A percentile compares a stretch with the other conserved stretches of the same genome.
Conservation (phyloP, 2,888 invertebrate species). For the Nematopogon swammerdamellus region DNA sequence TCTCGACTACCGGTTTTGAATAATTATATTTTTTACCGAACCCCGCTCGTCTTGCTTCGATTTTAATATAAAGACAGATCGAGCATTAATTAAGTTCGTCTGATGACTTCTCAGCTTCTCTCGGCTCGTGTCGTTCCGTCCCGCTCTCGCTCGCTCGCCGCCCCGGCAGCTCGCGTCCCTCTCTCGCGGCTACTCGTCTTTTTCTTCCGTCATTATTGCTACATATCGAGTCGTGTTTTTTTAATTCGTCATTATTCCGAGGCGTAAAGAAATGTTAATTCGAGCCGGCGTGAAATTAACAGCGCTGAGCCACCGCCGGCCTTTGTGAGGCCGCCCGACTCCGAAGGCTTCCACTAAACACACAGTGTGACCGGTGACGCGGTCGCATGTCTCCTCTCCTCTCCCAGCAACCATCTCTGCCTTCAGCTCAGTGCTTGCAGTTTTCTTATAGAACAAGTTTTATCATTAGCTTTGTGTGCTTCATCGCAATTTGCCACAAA, state of each 20-base stretch:
- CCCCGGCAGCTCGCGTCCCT: constrained; percentile 17
- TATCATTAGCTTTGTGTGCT: too few species aligned
- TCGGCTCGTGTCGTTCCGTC: constrained; percentile 15
- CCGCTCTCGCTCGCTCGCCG: constrained; percentile 18
- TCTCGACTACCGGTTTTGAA: constrained; percentile 42
- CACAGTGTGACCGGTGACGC: too few species aligned
- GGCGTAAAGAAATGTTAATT: constrained; percentile 61
- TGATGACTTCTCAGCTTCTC: constrained; percentile 41
- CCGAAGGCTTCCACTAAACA: constrained; percentile 39
- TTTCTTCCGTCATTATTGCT: constrained; percentile 41
- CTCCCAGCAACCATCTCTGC: too few species aligned
- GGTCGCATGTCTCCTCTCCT: background rate
- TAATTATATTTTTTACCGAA: constrained; percentile 20
- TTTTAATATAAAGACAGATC: constrained; percentile 56
- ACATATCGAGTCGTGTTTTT: constrained; percentile 48
- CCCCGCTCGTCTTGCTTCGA: constrained; percentile 22
- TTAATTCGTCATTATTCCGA: constrained; percentile 57
- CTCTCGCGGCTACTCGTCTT: constrained; percentile 17
- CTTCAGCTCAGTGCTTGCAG: too few species aligned
- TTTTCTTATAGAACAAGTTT: too few species aligned
- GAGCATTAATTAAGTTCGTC: constrained; percentile 50
- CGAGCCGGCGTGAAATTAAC: constrained; percentile 59
- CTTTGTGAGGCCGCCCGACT: constrained; percentile 42
- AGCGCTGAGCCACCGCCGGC: constrained; percentile 35
- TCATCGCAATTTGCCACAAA: too few species aligned